Evolutionary conservation across 2,888 invertebrate genomes (phyloP), one percentile per base, ranked within the genome.

Genomic region (Sphinx pinastri): DNA sequence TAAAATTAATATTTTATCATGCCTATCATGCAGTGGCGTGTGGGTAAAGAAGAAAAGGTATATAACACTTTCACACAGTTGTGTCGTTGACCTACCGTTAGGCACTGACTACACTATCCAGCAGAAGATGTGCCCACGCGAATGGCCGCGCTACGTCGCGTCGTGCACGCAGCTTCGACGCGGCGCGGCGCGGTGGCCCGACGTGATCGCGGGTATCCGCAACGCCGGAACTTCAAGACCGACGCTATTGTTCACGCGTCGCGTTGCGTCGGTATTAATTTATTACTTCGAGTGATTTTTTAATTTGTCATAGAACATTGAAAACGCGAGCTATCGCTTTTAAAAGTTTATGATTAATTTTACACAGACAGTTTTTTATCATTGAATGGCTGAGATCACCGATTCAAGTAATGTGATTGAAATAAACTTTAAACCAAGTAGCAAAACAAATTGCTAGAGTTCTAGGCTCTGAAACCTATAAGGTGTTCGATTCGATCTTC

Each of bases 51-150:
- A 87, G 86, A 84, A 87, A 86, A 87, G 86, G 87, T 86, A 84
- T 89, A 89, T 38, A 55, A 87, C 88, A 91, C 93, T 93, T 93
- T 93, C 93, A 90, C 92, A 86, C 84, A 86, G 84, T 88, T 88
- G 89, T 89, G 91, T 89, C 91, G 91, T 87, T 92, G 92, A 92
- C 92, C 92, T 81, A 82, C 72, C 78, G 75, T 77, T 75, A 75
- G 78, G 77, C 76, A 67, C 13, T 52, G 52, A 69, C 69, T 63
- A 69, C 63, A 63, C 19, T 54, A 54, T 19, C 78, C 79, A 79
- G 79, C 83, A 82, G 84, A 85, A 86, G 88, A 86, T 83, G 84
- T 75, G 81, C 88, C 90, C 70, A 73, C 69, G 54, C 69, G 60
- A 68, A 70, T 69, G 19, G 63, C 67, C 54, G n/a, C 69, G 51